Conservation (phyloP, 2,888 invertebrate species). For the Carterocephalus palaemon region DNA sequence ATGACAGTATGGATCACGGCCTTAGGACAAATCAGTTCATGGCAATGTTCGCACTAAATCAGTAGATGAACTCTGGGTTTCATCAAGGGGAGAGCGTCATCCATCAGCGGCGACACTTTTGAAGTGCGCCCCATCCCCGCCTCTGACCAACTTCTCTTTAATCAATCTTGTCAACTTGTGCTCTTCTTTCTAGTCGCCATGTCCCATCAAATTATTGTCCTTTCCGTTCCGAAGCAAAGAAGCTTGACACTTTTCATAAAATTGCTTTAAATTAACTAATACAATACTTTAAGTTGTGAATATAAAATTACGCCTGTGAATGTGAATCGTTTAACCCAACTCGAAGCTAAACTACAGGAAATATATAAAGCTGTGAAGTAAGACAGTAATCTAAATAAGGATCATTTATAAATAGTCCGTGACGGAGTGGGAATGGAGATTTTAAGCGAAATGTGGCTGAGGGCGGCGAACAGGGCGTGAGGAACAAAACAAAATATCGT, state of each 20-base stretch:
- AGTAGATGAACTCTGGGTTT: slow-evolving; percentile 45
- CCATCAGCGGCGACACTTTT: slow-evolving; percentile 56
- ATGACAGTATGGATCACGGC: slow-evolving; percentile 40
- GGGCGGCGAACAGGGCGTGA: slow-evolving; percentile 41
- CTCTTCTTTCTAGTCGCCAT: slow-evolving; percentile 48
- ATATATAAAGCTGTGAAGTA: slow-evolving; percentile 34
- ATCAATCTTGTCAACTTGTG: slow-evolving; percentile 68
- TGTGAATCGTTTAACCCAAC: slow-evolving; percentile 1
- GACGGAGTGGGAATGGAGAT: slow-evolving; percentile 60
- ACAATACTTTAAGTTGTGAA: too few species aligned
- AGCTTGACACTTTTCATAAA: background rate
- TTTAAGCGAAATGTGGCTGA: slow-evolving; percentile 56
- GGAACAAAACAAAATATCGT: slow-evolving; percentile 65
- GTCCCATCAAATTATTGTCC: too few species aligned
- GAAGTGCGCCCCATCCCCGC: slow-evolving; percentile 51
- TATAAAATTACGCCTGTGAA: too few species aligned
- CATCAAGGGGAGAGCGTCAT: slow-evolving; percentile 53
- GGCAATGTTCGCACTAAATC: slow-evolving; percentile 33
- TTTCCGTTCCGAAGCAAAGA: too few species aligned
- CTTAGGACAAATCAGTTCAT: slow-evolving; percentile 46
- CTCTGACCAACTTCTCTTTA: slow-evolving; percentile 49
- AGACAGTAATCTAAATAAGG: slow-evolving; percentile 61
- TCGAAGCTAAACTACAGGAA: slow-evolving; percentile 15
- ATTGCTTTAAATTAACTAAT: background rate
- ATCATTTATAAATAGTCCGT: slow-evolving; percentile 65